These are phyloP conservation scores for Panagrolaimus sp. DNA, from an alignment of 1,140 invertebrate species.

Conservation along the genomic window DNA sequence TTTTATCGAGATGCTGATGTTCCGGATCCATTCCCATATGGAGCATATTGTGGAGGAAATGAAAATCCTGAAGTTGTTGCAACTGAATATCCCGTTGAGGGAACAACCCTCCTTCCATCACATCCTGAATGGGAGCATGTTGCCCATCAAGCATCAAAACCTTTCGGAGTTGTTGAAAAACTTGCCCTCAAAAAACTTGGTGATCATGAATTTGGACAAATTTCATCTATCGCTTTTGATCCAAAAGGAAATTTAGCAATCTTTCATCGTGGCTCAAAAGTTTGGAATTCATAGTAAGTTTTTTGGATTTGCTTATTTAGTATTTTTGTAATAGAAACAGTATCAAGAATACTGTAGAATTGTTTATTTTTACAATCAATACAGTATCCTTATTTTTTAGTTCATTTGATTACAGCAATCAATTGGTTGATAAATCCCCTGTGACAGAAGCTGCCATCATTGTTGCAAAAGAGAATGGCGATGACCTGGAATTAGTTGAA, in stretches of 20 bases:
- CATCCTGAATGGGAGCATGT: slow-evolving; percentile 56
- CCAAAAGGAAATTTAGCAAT: slow-evolving; percentile 70
- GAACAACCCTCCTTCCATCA: slow-evolving; percentile 44
- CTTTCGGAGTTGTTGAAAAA: slow-evolving; percentile 54
- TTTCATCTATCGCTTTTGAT: slow-evolving; percentile 54
- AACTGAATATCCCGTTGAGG: slow-evolving; percentile 52
- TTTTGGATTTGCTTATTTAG: slow-evolving; percentile 26
- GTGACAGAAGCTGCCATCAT: slow-evolving; percentile 73
- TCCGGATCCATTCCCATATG: slow-evolving; percentile 55
- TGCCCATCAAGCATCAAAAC: slow-evolving; percentile 49
- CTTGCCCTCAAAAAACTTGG: slow-evolving; percentile 36
- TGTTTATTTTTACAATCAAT: slow-evolving; percentile 17
- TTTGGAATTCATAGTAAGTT: slow-evolving; percentile 66
- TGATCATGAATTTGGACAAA: slow-evolving; percentile 44
- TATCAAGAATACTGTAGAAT: slow-evolving; percentile 13
- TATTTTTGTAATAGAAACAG: slow-evolving; percentile 24
- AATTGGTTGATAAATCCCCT: slow-evolving; percentile 66
- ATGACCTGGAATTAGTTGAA: slow-evolving; percentile 68
- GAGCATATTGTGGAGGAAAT: slow-evolving; percentile 43
- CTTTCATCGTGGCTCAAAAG: slow-evolving; percentile 74
- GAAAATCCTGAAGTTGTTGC: slow-evolving; percentile 24
- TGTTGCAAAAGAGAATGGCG: slow-evolving; percentile 66
- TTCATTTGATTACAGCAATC: slow-evolving; percentile 70
- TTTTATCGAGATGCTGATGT: slow-evolving; percentile 51
- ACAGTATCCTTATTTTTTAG: slow-evolving; percentile 44